Conservation (phyloP, 2,888 invertebrate genomes). For the Pristionchus maxplancki region DNA sequence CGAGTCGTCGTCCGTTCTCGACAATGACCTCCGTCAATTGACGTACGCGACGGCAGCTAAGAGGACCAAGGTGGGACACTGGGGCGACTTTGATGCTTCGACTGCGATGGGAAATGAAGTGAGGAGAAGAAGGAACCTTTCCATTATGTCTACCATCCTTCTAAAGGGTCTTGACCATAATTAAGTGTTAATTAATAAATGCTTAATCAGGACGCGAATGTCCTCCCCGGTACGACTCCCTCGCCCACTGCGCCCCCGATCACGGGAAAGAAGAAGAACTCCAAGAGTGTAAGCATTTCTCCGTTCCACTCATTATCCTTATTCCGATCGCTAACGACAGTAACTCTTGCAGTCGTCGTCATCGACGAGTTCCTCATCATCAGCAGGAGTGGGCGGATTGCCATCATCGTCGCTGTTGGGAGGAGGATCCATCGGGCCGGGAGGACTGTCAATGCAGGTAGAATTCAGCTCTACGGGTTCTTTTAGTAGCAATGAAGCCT, state of each 20-base stretch:
- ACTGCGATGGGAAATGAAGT: background rate
- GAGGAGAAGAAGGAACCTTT: background rate
- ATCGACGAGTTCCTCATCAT: conserved; percentile 7
- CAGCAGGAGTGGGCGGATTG: background rate
- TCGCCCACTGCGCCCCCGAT: background rate
- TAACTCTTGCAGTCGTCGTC: conserved; percentile 37
- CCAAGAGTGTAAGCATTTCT: conserved; percentile 26
- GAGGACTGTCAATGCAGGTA: background rate
- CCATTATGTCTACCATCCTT: background rate
- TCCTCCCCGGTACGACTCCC: conserved; percentile 39
- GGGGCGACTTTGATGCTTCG: background rate
- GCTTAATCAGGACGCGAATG: background rate
- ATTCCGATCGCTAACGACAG: background rate
- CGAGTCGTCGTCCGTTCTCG: conserved; percentile 68
- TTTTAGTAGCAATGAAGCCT: no score
- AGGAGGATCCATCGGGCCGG: background rate
- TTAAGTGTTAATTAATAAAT: background rate
- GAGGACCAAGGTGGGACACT: conserved; percentile 54
- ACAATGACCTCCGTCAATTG: conserved; percentile 71
- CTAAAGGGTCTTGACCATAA: no score
- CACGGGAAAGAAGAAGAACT: conserved; percentile 29
- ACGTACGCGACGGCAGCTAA: conserved; percentile 77
- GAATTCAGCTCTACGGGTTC: no score
- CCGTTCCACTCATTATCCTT: background rate
- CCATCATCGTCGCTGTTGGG: background rate